These are phyloP conservation scores for Lophotriccus pileatus DNA, from an alignment of 2,797 vertebrate genomes.

Conservation along the genomic window DNA sequence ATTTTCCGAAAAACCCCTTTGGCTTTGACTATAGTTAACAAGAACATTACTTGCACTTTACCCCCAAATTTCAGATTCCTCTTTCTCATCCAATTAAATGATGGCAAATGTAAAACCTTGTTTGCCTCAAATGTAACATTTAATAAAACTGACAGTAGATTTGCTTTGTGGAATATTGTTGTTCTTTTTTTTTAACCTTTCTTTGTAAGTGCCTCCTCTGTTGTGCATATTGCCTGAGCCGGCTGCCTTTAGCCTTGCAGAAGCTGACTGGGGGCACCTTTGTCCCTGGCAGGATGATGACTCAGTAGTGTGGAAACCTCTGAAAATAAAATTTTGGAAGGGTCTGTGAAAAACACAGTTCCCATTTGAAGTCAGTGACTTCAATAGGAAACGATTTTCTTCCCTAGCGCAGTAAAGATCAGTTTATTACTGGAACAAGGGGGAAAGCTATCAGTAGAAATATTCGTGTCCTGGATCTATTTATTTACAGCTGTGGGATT, in stretches of 20 bases:
- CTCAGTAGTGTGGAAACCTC: not conserved
- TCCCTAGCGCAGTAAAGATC: not conserved
- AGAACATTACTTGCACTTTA: not conserved
- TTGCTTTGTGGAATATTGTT: not conserved
- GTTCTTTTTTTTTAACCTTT: not conserved
- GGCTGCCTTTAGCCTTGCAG: not conserved
- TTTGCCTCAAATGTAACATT: not conserved
- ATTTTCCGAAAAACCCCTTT: not conserved
- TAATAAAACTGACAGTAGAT: accelerated
- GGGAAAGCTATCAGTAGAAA: not conserved
- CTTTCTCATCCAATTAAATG: not conserved
- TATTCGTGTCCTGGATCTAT: not conserved
- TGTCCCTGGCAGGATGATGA: not conserved
- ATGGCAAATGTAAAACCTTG: not conserved
- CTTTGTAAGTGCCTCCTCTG: not conserved
- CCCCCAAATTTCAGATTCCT: not conserved
- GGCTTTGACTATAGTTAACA: not conserved
- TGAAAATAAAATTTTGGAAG: not conserved
- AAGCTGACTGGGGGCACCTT: not conserved
- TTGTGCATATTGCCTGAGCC: not conserved
- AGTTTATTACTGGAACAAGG: not conserved
- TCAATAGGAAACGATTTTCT: not conserved
- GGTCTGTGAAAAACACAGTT: not conserved
- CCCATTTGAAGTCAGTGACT: not conserved
- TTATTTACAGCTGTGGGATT: not conserved